phyloP scores from a whole-genome alignment of 1,140 invertebrate genomes.

The Drosophila aff. region DNA sequence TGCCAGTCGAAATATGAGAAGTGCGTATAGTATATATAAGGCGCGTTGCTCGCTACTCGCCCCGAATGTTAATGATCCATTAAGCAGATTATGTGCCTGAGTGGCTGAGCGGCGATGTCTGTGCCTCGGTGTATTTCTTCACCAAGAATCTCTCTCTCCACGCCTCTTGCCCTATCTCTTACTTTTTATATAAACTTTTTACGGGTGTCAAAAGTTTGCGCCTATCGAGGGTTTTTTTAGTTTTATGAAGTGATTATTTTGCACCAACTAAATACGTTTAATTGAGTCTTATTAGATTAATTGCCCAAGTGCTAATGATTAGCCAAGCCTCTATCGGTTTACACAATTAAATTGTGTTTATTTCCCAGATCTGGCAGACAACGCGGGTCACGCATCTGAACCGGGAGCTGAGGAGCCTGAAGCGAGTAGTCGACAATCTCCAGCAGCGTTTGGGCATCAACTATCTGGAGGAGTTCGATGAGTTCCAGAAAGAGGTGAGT shows the following conservation, averaged over 20 bases:
- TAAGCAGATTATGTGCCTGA: slow-evolving; percentile 78
- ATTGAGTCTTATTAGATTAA: slow-evolving; percentile 69
- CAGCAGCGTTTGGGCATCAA: slow-evolving; percentile 74
- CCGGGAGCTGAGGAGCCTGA: slow-evolving; percentile 58
- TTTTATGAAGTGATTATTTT: slow-evolving; percentile 52
- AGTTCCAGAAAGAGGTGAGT: slow-evolving; percentile 80
- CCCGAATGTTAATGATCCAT: slow-evolving; percentile 80
- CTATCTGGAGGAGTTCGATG: slow-evolving; percentile 75
- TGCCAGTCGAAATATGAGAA: slow-evolving; percentile 54
- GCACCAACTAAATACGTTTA: slow-evolving; percentile 48
- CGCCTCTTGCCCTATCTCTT: slow-evolving; percentile 26
- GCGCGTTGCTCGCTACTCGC: slow-evolving; percentile 37
- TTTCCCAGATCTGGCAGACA: slow-evolving; percentile 73
- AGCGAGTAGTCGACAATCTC: slow-evolving; percentile 61
- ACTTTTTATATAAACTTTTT: slow-evolving; percentile 5
- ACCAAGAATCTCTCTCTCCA: slow-evolving; percentile 35
- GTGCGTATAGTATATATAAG: slow-evolving; percentile 38
- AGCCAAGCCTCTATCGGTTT: neutral
- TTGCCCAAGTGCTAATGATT: slow-evolving; percentile 33
- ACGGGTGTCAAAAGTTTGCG: slow-evolving; percentile 31
- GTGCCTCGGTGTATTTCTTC: slow-evolving; percentile 37
- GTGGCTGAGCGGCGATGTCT: slow-evolving; percentile 40
- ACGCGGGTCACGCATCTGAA: slow-evolving; percentile 65
- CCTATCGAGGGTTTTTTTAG: neutral
- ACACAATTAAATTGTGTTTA: slow-evolving; percentile 3